Base-by-base conservation (phyloP, 2,888 invertebrate genomes). In the Dicycla oo region DNA sequence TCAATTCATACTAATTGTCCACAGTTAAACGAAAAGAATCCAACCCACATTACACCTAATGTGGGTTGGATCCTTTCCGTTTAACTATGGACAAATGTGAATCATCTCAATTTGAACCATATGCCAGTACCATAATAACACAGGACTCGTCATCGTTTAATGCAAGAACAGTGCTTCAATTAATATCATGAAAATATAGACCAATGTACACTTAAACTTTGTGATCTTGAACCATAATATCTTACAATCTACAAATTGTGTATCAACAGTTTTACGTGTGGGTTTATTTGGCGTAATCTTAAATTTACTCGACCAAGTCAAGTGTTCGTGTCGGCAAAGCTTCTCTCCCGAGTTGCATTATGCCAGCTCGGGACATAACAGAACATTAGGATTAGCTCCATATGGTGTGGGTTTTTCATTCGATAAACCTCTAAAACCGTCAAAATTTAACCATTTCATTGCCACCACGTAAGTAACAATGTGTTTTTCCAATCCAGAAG, bases 71-170 rank as follows among this genome's bases (percentile, higher is more conserved):
- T n/a, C n/a, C n/a, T n/a, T n/a, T n/a, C n/a, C n/a, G n/a, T n/a
- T n/a, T n/a, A n/a, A n/a, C n/a, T n/a, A n/a, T n/a, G n/a, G 5
- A 20, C 26, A 47, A 43, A 23, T 13, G 40, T 54, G 75, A 80
- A 43, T 80, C 75, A 80, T 47, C 15, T 53, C 58, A 53, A 74
- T 74, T 58, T 20, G 18, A 43, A 63, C 20, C 20, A 26, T 54
- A 23, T 53, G n/a, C 7, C 15, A 26, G 45, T 45, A 13, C 47
- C 47, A n/a, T 58, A 57, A 26, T 54, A 26, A 34, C 23, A 26
- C 3, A 26, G 7, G 13, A 63, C 8, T 15, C 40, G 30, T 63
- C 75, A 64, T 54, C 34, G 34, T 60, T 10, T 38, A 75, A 53
- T 56, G 26, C 34, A 49, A 13, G 18, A 40, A 43, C 45, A 53